Conservation (phyloP, 53 echinoderm and acorn worm species). For the Paracentrotus lividus region DNA sequence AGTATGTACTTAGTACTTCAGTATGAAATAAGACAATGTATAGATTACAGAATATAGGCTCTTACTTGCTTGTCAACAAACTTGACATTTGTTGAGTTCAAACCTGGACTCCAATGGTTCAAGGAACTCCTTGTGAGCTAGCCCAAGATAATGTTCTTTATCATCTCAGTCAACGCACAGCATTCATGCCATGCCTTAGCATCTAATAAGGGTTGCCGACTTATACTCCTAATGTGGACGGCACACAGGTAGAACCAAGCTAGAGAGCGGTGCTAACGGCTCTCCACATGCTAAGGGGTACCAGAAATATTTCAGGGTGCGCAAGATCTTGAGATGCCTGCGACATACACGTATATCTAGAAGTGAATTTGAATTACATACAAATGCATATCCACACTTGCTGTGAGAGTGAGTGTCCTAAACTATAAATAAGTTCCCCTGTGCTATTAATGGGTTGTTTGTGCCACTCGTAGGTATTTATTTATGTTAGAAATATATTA, state of each 20-base stretch:
- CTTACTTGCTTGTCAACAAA: slow-evolving; percentile 31
- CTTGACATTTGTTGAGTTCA: slow-evolving; percentile 46
- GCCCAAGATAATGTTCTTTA: neutral
- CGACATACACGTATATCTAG: neutral
- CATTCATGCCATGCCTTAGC: slow-evolving; percentile 32
- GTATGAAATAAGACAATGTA: too few species aligned
- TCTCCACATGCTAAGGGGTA: slow-evolving; percentile 46
- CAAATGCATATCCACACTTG: too few species aligned
- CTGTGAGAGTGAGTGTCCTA: neutral
- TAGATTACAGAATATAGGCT: too few species aligned
- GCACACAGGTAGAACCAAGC: slow-evolving; percentile 9
- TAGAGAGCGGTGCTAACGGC: slow-evolving; percentile 24
- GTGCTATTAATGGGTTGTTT: too few species aligned
- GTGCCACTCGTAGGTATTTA: neutral
- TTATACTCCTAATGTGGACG: slow-evolving; percentile 28
- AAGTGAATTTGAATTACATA: neutral
- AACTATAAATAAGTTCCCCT: too few species aligned
- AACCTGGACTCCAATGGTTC: neutral
- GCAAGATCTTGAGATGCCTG: neutral
- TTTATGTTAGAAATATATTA: neutral
- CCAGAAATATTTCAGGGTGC: slow-evolving; percentile 43
- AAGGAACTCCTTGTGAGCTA: too few species aligned
- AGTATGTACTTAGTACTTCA: too few species aligned
- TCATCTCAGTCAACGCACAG: slow-evolving; percentile 18
- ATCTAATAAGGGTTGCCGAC: slow-evolving; percentile 45